Conservation (phyloP, 2,888 invertebrate genomes). For the Leptogaster cylindrica region DNA sequence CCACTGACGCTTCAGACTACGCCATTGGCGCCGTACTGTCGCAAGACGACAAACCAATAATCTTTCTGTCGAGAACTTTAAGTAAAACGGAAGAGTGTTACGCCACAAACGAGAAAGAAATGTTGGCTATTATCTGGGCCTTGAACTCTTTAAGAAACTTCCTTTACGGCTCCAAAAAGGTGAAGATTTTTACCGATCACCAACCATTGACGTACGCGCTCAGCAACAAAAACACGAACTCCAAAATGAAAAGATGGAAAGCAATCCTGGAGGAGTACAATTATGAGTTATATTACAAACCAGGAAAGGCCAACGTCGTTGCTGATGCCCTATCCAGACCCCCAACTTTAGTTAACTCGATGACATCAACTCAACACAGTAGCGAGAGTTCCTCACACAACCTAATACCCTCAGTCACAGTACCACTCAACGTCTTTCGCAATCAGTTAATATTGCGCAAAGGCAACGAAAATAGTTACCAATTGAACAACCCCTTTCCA, state of each 20-base stretch:
- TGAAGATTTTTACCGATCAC: conserved; percentile 14
- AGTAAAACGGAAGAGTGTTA: conserved; percentile 23
- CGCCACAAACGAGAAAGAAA: conserved; percentile 20
- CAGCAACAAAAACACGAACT: conserved; percentile 23
- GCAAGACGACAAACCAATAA: conserved; percentile 17
- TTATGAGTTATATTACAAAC: conserved; percentile 31
- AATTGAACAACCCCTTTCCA: conserved; percentile 11
- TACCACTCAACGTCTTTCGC: conserved; percentile 41
- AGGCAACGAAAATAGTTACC: conserved; percentile 13
- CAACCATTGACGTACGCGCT: conserved; percentile 13
- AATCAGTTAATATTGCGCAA: conserved; percentile 39
- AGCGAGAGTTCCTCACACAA: conserved; percentile 42
- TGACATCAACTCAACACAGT: conserved; percentile 40
- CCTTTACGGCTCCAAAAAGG: conserved; percentile 17
- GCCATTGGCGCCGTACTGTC: conserved; percentile 26
- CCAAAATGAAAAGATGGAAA: conserved; percentile 34
- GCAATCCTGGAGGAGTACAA: conserved; percentile 39
- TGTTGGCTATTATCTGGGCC: conserved; percentile 12
- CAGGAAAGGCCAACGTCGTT: conserved; percentile 27
- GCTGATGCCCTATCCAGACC: conserved; percentile 38
- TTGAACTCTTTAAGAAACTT: conserved; percentile 16
- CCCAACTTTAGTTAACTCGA: conserved; percentile 29
- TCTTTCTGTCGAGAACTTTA: conserved; percentile 9
- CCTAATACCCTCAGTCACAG: conserved; percentile 39
- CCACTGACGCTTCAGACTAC: conserved; percentile 21